Evolutionary conservation across 1,140 invertebrate species (phyloP).

Genomic region (Charaxes varanes): DNA sequence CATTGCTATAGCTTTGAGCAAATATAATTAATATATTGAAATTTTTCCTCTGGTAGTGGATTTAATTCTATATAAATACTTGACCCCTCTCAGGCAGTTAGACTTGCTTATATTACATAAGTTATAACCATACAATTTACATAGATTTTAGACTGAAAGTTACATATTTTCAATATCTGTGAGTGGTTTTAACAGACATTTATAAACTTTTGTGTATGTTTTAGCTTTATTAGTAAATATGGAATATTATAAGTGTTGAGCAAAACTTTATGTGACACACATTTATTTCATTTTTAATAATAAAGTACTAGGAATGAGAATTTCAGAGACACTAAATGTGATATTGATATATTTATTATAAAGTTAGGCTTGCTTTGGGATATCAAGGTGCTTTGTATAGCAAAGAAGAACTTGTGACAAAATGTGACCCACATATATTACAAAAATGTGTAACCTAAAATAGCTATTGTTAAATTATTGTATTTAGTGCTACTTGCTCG

Average conservation of each 20-base stretch:
- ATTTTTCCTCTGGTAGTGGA: slow-evolving; percentile 15
- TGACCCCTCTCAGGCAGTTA: not conserved
- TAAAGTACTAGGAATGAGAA: too few species aligned
- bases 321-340: slow-evolving; percentile 3
- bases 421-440: slow-evolving; percentile 7
- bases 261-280: too few species aligned
- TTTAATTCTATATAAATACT: slow-evolving; percentile 8
- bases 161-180: slow-evolving; percentile 12
- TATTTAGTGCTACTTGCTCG: slow-evolving; percentile 17
- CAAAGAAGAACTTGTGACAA: not conserved
- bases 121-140: slow-evolving; percentile 1
- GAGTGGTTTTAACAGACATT: slow-evolving; percentile 1
- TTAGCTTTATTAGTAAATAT: too few species aligned
- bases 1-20: slow-evolving; percentile 12
- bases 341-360: slow-evolving; percentile 12
- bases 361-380: slow-evolving; percentile 16
- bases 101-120: not conserved
- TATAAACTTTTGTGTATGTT: not conserved
- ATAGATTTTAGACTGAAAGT: slow-evolving; percentile 12
- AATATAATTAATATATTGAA: slow-evolving; percentile 14
- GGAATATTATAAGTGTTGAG: too few species aligned
- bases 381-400: slow-evolving; percentile 8
- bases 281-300: too few species aligned
- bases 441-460: slow-evolving; percentile 11
- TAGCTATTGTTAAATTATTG: slow-evolving; percentile 25